These are phyloP conservation scores for Elysia crispata DNA, from an alignment of 2,888 invertebrate species.

Conservation along the genomic window DNA sequence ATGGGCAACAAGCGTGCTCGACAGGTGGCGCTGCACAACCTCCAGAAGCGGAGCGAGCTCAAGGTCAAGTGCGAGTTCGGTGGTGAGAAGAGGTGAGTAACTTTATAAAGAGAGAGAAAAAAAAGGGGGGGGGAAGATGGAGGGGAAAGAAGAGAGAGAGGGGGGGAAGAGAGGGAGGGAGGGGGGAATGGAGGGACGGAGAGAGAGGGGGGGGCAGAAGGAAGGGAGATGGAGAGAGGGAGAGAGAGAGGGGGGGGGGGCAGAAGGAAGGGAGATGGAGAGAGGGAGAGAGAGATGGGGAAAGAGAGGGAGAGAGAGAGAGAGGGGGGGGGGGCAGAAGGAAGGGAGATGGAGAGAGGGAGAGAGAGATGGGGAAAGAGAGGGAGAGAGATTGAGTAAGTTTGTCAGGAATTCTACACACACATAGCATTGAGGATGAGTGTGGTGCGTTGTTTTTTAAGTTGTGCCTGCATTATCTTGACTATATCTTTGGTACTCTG, in stretches of 20 bases:
- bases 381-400: background rate
- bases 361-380: background rate
- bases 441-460: too few species aligned
- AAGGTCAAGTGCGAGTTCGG: slow-evolving; percentile 71
- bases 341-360: background rate
- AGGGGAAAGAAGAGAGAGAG: background rate
- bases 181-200: too few species aligned
- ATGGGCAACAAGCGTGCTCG: slow-evolving; percentile 60
- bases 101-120: background rate
- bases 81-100: slow-evolving; percentile 69
- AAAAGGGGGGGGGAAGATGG: background rate
- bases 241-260: background rate
- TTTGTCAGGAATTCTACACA: too few species aligned
- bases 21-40: slow-evolving; percentile 57
- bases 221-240: too few species aligned
- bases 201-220: too few species aligned
- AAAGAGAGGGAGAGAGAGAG: background rate
- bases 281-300: background rate
- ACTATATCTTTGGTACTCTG: too few species aligned
- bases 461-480: too few species aligned
- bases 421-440: too few species aligned
- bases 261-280: background rate
- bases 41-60: slow-evolving; percentile 63
- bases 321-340: background rate
- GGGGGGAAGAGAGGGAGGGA: background rate